Evolutionary conservation across 2,113 vertebrate species (phyloP).

Genomic region (Oreochromis spilurus): DNA sequence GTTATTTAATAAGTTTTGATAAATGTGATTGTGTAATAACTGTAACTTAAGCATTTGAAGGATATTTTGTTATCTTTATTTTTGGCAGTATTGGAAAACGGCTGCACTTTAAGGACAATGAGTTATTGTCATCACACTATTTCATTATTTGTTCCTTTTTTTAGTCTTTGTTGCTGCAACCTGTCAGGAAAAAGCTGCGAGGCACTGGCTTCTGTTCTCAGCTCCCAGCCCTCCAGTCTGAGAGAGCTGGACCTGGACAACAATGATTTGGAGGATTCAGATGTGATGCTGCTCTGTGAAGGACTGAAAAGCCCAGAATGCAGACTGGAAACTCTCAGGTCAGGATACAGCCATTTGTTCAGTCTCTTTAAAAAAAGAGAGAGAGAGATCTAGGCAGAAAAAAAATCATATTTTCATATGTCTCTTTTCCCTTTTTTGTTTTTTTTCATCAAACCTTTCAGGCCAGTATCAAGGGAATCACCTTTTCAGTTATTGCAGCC

Average conservation of each 20-base stretch:
- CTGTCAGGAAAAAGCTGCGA: background rate
- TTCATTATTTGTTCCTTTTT: background rate
- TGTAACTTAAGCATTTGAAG: too few relatives aligned
- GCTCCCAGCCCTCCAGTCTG: background rate
- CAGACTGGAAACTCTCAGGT: background rate
- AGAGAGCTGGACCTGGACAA: slow-evolving; percentile 10
- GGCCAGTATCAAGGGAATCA: background rate
- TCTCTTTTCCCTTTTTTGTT: accelerated
- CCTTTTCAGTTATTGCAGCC: background rate
- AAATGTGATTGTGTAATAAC: too few relatives aligned
- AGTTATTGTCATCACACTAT: too few relatives aligned
- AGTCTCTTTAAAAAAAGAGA: accelerated
- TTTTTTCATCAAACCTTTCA: background rate
- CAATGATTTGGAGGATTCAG: background rate
- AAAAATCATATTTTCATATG: background rate
- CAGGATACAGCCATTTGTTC: background rate
- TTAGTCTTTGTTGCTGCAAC: background rate
- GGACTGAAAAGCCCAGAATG: background rate
- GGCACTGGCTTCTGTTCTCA: background rate
- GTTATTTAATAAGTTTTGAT: too few relatives aligned
- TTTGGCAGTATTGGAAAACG: too few relatives aligned
- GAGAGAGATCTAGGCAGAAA: background rate
- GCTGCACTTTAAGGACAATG: too few relatives aligned
- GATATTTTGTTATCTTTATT: too few relatives aligned
- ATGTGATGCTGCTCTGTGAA: background rate